Conservation (phyloP, 2,113 vertebrate species). For the Gnathonemus longibarbis region DNA sequence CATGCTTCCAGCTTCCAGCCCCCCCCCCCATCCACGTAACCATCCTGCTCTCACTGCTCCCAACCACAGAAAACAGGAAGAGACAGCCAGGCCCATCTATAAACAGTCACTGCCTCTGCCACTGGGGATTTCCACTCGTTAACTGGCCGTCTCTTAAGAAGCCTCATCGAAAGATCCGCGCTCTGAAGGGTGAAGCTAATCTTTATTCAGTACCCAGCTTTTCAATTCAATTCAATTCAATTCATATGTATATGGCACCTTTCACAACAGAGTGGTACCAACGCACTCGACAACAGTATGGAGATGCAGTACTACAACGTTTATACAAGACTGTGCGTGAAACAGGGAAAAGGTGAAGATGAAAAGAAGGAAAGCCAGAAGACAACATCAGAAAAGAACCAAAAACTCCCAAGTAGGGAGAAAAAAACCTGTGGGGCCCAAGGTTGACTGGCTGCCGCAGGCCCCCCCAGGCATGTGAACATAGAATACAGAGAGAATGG, state of each 20-base stretch:
- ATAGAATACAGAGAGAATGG: background rate
- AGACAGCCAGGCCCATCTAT: constrained; percentile 27
- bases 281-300: background rate
- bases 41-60: constrained; percentile 44
- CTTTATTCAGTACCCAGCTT: background rate
- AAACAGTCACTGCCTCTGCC: constrained; percentile 34
- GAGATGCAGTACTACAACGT: background rate
- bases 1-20: background rate
- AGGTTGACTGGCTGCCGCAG: background rate
- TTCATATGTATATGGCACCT: background rate
- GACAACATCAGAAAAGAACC: background rate
- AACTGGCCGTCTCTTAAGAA: background rate
- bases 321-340: background rate
- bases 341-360: background rate
- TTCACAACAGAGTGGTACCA: background rate
- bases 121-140: background rate
- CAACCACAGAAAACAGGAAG: constrained; percentile 58
- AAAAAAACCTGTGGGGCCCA: background rate
- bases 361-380: background rate
- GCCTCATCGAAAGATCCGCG: background rate
- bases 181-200: background rate
- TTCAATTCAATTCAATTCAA: background rate
- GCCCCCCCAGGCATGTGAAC: background rate
- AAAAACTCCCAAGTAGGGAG: background rate
- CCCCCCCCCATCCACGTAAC: background rate